Conservation (phyloP, 2,113 vertebrate species). For the Irena cyanogastra region DNA sequence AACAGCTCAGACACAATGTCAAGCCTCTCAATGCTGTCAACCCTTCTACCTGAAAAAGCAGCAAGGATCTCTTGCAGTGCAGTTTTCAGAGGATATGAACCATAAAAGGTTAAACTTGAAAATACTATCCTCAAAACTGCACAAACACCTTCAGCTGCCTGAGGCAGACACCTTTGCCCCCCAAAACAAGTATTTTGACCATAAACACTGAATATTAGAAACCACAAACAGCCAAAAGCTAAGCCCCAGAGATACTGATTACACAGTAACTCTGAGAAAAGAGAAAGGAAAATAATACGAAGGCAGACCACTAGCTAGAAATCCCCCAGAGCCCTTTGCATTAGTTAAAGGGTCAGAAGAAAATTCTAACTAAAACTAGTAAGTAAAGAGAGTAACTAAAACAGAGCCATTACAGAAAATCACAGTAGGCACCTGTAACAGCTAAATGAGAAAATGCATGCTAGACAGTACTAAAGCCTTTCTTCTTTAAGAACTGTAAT, state of each 20-base stretch:
- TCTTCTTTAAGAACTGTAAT: neutral
- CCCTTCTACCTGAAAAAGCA: neutral
- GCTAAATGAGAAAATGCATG: accelerated
- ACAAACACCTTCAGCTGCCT: neutral
- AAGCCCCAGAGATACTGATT: neutral
- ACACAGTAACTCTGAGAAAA: neutral
- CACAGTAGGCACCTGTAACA: accelerated
- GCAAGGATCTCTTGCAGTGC: neutral
- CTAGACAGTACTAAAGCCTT: accelerated
- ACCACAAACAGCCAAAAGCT: neutral
- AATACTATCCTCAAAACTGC: neutral
- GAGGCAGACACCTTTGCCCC: neutral
- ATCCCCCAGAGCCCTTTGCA: neutral
- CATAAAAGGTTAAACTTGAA: neutral
- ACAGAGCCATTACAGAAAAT: neutral
- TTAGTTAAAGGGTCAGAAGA: neutral
- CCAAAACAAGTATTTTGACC: neutral
- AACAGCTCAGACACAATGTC: neutral
- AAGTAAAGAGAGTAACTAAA: no score
- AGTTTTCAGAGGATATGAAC: neutral
- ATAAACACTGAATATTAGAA: neutral
- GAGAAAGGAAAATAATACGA: neutral
- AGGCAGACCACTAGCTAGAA: neutral
- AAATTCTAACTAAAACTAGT: neutral
- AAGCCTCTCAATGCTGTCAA: neutral